Evolutionary conservation across 2,888 invertebrate genomes (phyloP).

Genomic region (Axea sp.): DNA sequence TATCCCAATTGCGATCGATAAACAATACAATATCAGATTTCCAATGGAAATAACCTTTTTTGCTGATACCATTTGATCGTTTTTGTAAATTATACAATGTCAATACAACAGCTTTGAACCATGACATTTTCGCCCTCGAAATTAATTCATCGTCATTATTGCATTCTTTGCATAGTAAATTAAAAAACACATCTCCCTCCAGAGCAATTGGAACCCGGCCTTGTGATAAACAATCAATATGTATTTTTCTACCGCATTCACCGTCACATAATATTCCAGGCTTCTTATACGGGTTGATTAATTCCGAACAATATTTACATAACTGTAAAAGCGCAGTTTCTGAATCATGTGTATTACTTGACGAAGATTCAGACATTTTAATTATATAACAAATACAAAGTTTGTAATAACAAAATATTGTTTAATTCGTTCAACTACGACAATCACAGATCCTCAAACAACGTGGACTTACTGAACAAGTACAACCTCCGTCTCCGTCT

Average conservation of each 20-base stretch:
- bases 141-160: constrained; percentile 82
- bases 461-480: no score
- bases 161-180: constrained; percentile 85
- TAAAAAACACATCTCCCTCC: constrained; percentile 88
- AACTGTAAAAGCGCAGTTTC: no score
- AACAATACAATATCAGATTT: constrained; percentile 90
- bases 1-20: constrained; percentile 89
- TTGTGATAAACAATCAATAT: constrained; percentile 84
- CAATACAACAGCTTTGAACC: constrained; percentile 87
- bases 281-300: constrained; percentile 81
- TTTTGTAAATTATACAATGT: constrained; percentile 88
- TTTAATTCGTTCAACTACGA: no score
- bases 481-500: no score
- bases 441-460: no score
- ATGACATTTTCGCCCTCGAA: constrained; percentile 84
- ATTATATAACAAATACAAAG: no score
- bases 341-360: no score
- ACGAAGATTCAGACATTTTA: no score
- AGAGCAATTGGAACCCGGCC: constrained; percentile 86
- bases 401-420: no score
- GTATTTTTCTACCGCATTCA: constrained; percentile 83
- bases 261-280: constrained; percentile 83
- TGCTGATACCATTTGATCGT: constrained; percentile 87
- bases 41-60: constrained; percentile 92
- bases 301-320: constrained; percentile 83